Percentiles rank a stretch among this genome's conserved stretches.
These are phyloP conservation scores for Patiria pectinifera DNA, from an alignment of 53 echinoderm and acorn worm genomes.

Conservation along the genomic window DNA sequence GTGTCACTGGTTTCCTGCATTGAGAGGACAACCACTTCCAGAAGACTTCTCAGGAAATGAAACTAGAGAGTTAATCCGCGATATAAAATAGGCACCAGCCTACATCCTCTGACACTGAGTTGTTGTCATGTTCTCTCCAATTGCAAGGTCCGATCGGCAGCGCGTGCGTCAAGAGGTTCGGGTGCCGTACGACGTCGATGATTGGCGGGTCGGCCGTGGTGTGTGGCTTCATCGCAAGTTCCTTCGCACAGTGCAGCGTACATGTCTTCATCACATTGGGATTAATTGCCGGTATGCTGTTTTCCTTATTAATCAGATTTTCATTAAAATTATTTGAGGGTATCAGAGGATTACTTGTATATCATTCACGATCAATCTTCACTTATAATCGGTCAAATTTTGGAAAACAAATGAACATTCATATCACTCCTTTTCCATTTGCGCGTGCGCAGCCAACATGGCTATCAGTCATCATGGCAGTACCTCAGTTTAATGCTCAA, in stretches of 20 bases:
- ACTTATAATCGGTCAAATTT: not conserved
- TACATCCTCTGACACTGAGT: not conserved
- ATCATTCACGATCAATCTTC: not conserved
- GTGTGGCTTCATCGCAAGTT: slow-evolving; percentile 48
- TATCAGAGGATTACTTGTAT: no score
- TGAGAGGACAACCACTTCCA: no score
- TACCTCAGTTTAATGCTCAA: no score
- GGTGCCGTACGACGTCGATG: slow-evolving; percentile 55
- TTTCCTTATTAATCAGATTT: not conserved
- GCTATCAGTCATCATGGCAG: no score
- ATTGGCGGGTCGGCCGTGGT: slow-evolving; percentile 41
- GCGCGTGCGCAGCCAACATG: no score
- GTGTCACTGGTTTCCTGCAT: not conserved
- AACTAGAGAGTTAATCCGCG: not conserved
- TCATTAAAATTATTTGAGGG: not conserved
- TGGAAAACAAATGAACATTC: no score
- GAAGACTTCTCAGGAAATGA: no score
- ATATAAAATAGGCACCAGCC: not conserved
- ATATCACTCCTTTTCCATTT: no score
- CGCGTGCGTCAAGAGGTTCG: slow-evolving; percentile 61
- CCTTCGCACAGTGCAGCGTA: slow-evolving; percentile 48
- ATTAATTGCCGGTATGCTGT: slow-evolving; percentile 49
- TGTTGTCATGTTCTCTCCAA: not conserved
- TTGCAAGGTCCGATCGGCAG: slow-evolving; percentile 65
- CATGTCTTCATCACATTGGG: slow-evolving; percentile 60